These are phyloP conservation scores for Mus spicilegus DNA, from an alignment of 2,113 vertebrate species.

Conservation along the genomic window DNA sequence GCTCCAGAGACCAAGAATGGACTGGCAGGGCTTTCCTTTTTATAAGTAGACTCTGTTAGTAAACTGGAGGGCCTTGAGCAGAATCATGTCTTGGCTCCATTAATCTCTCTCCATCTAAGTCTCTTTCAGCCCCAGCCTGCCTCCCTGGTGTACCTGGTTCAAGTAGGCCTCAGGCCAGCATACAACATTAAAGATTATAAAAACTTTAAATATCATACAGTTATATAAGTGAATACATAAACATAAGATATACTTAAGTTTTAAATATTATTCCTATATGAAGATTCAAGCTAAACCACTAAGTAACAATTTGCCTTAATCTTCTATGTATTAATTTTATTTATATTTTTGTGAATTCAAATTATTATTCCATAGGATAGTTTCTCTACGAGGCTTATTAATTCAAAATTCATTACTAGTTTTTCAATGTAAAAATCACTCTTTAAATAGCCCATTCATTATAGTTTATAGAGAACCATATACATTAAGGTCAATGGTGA, in stretches of 20 bases:
- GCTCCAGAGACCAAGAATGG: too few relatives aligned
- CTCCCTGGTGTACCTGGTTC: too few relatives aligned
- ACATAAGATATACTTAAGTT: not conserved
- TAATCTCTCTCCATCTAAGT: too few relatives aligned
- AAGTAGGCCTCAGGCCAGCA: too few relatives aligned
- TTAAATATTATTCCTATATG: not conserved
- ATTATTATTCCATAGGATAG: not conserved
- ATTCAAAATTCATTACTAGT: not conserved
- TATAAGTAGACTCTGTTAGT: too few relatives aligned
- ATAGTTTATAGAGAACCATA: not conserved
- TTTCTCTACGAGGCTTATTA: not conserved
- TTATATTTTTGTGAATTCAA: not conserved
- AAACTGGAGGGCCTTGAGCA: too few relatives aligned
- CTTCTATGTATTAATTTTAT: not conserved
- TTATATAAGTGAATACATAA: not conserved
- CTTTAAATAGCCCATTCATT: not conserved
- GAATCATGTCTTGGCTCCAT: too few relatives aligned
- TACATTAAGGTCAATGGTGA: not conserved
- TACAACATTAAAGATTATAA: not conserved
- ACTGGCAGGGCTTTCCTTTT: too few relatives aligned
- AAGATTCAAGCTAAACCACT: not conserved
- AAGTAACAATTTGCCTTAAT: not conserved
- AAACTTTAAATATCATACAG: not conserved
- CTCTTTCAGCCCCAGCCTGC: too few relatives aligned
- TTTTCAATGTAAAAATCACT: not conserved